These are phyloP conservation scores for Amiota communis DNA, from an alignment of 2,888 invertebrate species.

Conservation along the genomic window DNA sequence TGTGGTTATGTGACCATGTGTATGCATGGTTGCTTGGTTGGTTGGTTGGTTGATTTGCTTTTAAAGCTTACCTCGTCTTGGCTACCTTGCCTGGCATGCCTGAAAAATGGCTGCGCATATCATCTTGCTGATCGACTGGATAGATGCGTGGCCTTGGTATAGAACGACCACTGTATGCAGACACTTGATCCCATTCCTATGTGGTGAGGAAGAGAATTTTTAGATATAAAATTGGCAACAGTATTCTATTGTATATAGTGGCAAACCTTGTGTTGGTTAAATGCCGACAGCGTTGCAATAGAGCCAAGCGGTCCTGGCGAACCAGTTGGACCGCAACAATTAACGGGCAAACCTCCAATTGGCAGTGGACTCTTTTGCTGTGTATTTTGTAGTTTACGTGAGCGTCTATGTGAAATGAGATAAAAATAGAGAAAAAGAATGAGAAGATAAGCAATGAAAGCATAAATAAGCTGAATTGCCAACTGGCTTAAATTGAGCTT, in stretches of 20 bases:
- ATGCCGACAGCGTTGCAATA: conserved; percentile 87
- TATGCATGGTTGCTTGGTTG: neutral
- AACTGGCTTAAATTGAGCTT: conserved; percentile 28
- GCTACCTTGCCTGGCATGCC: conserved; percentile 77
- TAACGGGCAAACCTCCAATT: conserved; percentile 83
- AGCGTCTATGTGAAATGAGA: conserved; percentile 75
- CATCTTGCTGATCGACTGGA: conserved; percentile 82
- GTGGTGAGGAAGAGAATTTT: conserved; percentile 39
- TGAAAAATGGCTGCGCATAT: conserved; percentile 84
- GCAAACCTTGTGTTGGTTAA: conserved; percentile 85
- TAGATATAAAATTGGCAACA: neutral
- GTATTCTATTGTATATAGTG: neutral
- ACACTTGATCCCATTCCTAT: conserved; percentile 89
- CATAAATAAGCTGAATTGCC: conserved; percentile 24
- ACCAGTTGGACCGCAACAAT: conserved; percentile 86
- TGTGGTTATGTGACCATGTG: neutral
- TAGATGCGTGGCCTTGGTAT: conserved; percentile 91
- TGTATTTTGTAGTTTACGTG: conserved; percentile 82
- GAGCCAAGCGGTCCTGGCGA: conserved; percentile 89
- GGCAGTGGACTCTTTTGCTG: conserved; percentile 80
- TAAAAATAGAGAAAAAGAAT: conserved; percentile 58
- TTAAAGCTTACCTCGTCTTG: conserved; percentile 72
- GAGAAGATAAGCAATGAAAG: conserved; percentile 21
- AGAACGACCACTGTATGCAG: conserved; percentile 91
- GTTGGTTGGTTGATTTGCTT: neutral